Evolutionary conservation across 1,140 invertebrate genomes (phyloP).

Genomic region (Anagrus nilaparvatae): DNA sequence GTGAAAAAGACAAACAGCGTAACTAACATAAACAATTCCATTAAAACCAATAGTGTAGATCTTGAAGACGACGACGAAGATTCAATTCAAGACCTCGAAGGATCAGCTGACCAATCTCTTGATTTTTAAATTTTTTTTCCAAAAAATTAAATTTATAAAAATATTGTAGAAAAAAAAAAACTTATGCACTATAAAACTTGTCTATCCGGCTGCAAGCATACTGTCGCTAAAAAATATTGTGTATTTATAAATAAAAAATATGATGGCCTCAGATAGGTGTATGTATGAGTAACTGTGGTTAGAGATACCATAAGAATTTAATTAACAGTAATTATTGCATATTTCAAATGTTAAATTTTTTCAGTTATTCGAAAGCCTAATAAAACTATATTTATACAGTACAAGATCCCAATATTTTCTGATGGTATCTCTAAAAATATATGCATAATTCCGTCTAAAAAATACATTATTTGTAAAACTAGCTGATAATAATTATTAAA

Average conservation of each 20-base stretch:
- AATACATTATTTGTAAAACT: too few species aligned
- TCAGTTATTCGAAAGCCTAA: background rate
- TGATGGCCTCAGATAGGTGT: too few species aligned
- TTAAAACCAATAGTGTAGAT: constrained; percentile 40
- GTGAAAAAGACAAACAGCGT: constrained; percentile 45
- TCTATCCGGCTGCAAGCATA: constrained; percentile 18
- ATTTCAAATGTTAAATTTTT: background rate
- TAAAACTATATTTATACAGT: background rate
- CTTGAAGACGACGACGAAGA: constrained; percentile 56
- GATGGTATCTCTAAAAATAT: too few species aligned
- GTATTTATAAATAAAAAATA: too few species aligned
- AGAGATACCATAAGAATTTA: background rate
- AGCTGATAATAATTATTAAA: too few species aligned
- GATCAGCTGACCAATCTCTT: constrained; percentile 65
- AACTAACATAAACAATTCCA: too few species aligned
- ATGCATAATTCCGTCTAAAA: too few species aligned
- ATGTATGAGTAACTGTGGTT: constrained; percentile 15
- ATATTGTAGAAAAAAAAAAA: constrained; percentile 16
- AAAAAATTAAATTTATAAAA: constrained; percentile 8
- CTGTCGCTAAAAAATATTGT: too few species aligned
- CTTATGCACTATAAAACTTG: constrained; percentile 17
- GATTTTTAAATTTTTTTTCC: constrained; percentile 52
- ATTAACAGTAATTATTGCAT: background rate
- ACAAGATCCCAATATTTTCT: too few species aligned
- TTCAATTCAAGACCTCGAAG: constrained; percentile 58